Percentiles rank a stretch among this genome's conserved stretches.
phyloP scores from a whole-genome alignment of 2,797 vertebrate species.

The Eupleurogrammus muticus region DNA sequence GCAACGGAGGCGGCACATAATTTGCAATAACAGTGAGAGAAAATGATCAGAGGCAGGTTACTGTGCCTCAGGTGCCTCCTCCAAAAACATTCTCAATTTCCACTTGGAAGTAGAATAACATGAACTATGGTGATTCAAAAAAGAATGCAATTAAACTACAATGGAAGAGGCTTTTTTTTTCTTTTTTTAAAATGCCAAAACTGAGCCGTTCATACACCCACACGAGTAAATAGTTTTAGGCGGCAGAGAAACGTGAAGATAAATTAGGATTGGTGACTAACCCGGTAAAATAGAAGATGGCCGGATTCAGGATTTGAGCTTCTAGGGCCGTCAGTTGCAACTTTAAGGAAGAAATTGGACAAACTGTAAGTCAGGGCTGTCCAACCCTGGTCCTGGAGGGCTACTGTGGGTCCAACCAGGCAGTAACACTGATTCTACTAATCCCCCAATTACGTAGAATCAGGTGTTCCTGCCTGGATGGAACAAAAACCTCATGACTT shows the following conservation, averaged over 20 bases:
- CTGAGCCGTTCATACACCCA: slow-evolving; percentile 3
- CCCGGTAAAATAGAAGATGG: not conserved
- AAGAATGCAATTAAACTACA: slow-evolving; percentile 33
- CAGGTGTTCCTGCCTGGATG: too few relatives aligned
- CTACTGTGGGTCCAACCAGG: too few relatives aligned
- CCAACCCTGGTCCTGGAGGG: too few relatives aligned
- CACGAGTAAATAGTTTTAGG: slow-evolving; percentile 1
- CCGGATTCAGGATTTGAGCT: too few relatives aligned
- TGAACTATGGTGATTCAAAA: slow-evolving; percentile 6
- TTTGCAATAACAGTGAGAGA: slow-evolving; percentile 57
- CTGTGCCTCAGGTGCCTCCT: slow-evolving; percentile 13
- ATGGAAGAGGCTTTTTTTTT: slow-evolving; percentile 9
- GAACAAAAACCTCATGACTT: too few relatives aligned
- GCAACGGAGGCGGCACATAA: slow-evolving; percentile 47
- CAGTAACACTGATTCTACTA: too few relatives aligned
- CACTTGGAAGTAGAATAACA: not conserved
- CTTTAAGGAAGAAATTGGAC: too few relatives aligned
- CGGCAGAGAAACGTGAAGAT: not conserved
- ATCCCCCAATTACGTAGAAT: too few relatives aligned
- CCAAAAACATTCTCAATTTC: not conserved
- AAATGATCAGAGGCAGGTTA: slow-evolving; percentile 32
- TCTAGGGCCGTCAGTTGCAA: too few relatives aligned
- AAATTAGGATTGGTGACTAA: not conserved
- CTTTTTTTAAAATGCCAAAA: slow-evolving; percentile 6
- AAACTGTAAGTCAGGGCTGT: too few relatives aligned